These are phyloP conservation scores for Esox niger DNA, from an alignment of 2,113 vertebrate species.

Conservation along the genomic window DNA sequence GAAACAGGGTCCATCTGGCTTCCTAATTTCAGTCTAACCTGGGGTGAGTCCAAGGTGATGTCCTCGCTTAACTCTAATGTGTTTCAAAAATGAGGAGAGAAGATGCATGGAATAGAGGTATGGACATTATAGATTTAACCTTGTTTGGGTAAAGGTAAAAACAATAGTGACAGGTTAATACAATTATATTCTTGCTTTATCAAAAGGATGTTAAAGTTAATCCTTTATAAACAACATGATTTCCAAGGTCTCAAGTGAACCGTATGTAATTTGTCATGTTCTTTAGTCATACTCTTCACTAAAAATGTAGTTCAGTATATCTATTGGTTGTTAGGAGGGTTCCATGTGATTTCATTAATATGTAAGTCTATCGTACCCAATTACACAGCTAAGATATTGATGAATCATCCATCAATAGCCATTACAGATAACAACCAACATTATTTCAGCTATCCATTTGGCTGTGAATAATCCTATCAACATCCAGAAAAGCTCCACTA, in stretches of 20 bases:
- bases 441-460: slow-evolving; percentile 24
- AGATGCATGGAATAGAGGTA: too few relatives aligned
- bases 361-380: slow-evolving; percentile 45
- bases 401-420: slow-evolving; percentile 53
- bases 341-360: slow-evolving; percentile 53
- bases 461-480: slow-evolving; percentile 49
- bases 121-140: too few relatives aligned
- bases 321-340: slow-evolving; percentile 6
- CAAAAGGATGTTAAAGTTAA: slow-evolving; percentile 2
- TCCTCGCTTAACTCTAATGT: too few relatives aligned
- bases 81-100: too few relatives aligned
- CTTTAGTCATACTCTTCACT: background rate
- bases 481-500: slow-evolving; percentile 17
- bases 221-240: background rate
- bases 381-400: slow-evolving; percentile 52
- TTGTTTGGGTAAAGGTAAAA: too few relatives aligned
- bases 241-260: background rate
- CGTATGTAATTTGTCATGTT: background rate
- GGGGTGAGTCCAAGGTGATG: too few relatives aligned
- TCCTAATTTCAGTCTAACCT: too few relatives aligned
- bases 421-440: slow-evolving; percentile 46
- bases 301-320: background rate
- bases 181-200: too few relatives aligned
- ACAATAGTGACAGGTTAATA: too few relatives aligned
- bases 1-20: background rate